Evolutionary conservation across 2,797 vertebrate genomes (phyloP).

Genomic region (Amazonetta brasiliensis): DNA sequence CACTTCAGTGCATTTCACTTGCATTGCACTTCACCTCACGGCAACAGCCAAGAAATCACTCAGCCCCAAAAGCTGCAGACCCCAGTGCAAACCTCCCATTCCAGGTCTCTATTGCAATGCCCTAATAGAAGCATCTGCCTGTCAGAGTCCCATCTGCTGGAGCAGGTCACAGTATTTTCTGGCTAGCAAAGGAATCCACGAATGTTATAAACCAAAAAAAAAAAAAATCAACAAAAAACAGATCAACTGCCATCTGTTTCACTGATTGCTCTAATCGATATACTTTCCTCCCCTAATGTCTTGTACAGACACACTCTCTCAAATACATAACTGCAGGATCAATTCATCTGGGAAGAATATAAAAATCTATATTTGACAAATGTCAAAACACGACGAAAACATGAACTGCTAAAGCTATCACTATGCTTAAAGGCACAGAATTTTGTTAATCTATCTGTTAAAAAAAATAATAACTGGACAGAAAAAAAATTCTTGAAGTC

Average conservation of each 20-base stretch:
- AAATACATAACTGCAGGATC: slow-evolving; percentile 52
- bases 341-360: slow-evolving; percentile 68
- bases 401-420: slow-evolving; percentile 74
- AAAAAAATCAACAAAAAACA: not conserved
- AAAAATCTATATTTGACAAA: slow-evolving; percentile 69
- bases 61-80: not conserved
- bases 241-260: slow-evolving; percentile 47
- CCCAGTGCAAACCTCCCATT: not conserved
- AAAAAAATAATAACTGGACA: not conserved
- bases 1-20: not conserved
- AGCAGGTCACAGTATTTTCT: not conserved
- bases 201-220: not conserved
- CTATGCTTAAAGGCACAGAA: slow-evolving; percentile 14
- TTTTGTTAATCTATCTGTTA: slow-evolving; percentile 4
- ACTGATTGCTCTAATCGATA: slow-evolving; percentile 25
- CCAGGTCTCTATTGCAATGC: rapidly evolving
- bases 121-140: not conserved
- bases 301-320: slow-evolving; percentile 35
- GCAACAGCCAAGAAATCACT: not conserved
- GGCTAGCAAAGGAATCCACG: not conserved
- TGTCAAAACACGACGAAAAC: slow-evolving; percentile 60
- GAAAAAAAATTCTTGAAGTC: not conserved
- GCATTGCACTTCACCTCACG: not conserved
- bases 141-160: not conserved
- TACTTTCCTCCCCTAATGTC: slow-evolving; percentile 7